Percentiles rank a stretch among this genome's conserved stretches.
Evolutionary conservation across 2,888 invertebrate genomes (phyloP).

Genomic region (Cephus rjabovi): DNA sequence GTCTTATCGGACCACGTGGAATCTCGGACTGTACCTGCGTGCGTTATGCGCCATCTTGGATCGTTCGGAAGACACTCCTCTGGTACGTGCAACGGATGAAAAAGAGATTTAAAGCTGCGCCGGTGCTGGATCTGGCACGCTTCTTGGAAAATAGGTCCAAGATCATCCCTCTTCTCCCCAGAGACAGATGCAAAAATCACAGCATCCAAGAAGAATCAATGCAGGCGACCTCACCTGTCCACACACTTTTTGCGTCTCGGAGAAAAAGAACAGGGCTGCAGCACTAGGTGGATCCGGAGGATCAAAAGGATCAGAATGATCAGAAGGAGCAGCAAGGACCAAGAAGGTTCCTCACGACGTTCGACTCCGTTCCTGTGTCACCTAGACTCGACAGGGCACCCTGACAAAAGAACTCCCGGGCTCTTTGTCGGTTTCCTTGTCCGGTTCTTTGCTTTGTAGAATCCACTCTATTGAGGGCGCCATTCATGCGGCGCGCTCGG

Average conservation of each 20-base stretch:
- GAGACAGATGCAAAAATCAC: constrained; percentile 64
- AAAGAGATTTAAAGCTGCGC: background rate
- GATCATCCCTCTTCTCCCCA: constrained; percentile 44
- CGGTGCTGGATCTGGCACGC: constrained; percentile 9
- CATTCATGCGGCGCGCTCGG: constrained; percentile 51
- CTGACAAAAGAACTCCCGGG: constrained; percentile 55
- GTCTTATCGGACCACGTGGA: too few relatives aligned
- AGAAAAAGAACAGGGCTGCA: constrained; percentile 17
- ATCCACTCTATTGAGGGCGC: constrained; percentile 46
- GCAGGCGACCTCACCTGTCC: constrained; percentile 58
- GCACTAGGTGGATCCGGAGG: background rate
- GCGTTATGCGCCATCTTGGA: too few relatives aligned
- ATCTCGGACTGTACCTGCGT: too few relatives aligned
- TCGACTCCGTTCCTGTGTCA: constrained; percentile 55
- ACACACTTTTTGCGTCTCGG: constrained; percentile 50
- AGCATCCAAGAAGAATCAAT: constrained; percentile 48
- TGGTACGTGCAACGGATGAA: background rate
- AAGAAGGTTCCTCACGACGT: background rate
- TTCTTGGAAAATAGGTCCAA: constrained; percentile 55
- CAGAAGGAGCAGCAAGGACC: too few relatives aligned
- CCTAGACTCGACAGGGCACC: constrained; percentile 47
- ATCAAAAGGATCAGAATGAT: too few relatives aligned
- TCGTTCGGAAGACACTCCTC: too few relatives aligned
- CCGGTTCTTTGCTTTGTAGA: constrained; percentile 19
- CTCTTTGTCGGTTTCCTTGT: constrained; percentile 61